phyloP scores from a whole-genome alignment of 2,113 vertebrate genomes.

The Shinisaurus crocodilurus region DNA sequence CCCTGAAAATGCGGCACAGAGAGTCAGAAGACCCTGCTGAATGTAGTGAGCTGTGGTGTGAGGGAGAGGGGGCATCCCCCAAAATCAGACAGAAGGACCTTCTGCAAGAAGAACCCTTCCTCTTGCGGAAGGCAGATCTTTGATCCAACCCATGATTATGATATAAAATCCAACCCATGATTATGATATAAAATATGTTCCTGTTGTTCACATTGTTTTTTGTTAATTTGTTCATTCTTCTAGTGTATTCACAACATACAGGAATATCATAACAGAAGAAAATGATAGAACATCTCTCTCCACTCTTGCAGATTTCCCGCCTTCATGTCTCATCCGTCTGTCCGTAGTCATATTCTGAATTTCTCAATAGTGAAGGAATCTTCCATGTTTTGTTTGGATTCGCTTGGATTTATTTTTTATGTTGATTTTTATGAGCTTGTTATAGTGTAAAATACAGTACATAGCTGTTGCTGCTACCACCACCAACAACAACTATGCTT shows the following conservation, averaged over 20 bases:
- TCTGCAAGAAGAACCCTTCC: no score
- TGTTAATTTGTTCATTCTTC: background rate
- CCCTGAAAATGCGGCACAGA: no score
- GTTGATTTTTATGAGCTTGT: background rate
- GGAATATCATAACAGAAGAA: background rate
- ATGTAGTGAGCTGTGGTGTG: no score
- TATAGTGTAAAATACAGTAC: background rate
- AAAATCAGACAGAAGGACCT: no score
- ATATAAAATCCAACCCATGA: no score
- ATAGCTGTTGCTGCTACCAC: background rate
- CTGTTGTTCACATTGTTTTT: background rate
- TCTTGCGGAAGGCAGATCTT: no score
- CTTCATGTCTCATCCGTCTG: background rate
- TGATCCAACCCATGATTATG: no score
- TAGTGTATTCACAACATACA: background rate
- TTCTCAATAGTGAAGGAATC: background rate
- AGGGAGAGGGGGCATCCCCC: no score
- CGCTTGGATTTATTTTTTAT: background rate
- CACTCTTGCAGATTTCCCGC: background rate
- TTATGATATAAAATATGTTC: background rate
- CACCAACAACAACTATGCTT: background rate
- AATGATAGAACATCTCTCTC: background rate
- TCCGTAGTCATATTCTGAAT: background rate
- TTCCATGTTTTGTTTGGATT: background rate
- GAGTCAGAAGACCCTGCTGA: no score